phyloP scores from a whole-genome alignment of 2,113 vertebrate species.

The Psophia crepitans region DNA sequence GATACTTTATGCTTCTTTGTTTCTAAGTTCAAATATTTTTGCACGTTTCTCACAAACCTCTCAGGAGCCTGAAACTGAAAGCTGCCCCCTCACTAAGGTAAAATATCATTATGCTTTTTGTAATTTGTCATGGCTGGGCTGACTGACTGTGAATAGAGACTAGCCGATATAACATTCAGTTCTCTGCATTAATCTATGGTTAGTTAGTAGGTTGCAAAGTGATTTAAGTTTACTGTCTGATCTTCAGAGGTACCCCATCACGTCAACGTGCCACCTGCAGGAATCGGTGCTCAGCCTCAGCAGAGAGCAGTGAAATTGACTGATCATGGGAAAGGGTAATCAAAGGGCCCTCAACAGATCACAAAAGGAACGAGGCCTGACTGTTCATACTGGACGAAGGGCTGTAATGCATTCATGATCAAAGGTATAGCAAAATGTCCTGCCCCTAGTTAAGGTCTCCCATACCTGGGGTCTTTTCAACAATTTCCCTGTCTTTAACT shows the following conservation, averaged over 20 bases:
- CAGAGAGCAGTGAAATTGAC: background rate
- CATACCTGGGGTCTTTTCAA: background rate
- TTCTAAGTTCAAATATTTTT: background rate
- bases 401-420: background rate
- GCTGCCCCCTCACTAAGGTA: background rate
- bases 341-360: background rate
- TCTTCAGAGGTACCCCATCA: background rate
- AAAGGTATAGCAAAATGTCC: background rate
- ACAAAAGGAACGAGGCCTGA: background rate
- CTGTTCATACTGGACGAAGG: accelerated
- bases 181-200: background rate
- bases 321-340: background rate
- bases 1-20: background rate
- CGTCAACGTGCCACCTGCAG: background rate
- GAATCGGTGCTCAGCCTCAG: background rate
- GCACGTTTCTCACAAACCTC: background rate
- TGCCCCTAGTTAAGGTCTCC: accelerated
- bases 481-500: background rate
- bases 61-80: background rate
- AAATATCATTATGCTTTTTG: background rate
- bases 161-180: background rate
- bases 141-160: background rate
- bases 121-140: background rate
- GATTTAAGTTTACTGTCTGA: background rate
- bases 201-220: background rate